A percentile compares a stretch with the other conserved stretches of the same genome.
These are phyloP conservation scores for Macrophya alboannulata DNA, from an alignment of 2,888 invertebrate genomes.

Conservation along the genomic window DNA sequence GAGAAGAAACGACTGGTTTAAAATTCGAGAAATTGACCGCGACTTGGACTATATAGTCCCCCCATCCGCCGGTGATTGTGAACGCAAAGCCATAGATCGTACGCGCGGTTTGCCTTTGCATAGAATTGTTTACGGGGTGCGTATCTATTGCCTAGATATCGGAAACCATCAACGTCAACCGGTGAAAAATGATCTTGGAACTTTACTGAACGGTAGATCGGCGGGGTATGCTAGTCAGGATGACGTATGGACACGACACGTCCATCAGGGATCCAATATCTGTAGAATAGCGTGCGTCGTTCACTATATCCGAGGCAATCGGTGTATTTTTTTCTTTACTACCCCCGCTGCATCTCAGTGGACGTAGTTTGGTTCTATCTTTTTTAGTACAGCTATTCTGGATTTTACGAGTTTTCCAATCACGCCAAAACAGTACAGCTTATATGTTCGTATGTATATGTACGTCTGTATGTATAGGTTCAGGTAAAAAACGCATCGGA, in stretches of 20 bases:
- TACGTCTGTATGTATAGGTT: too few relatives aligned
- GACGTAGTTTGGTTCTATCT: conserved; percentile 5
- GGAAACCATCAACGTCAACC: conserved; percentile 48
- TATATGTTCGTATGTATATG: neutral
- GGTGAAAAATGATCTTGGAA: conserved; percentile 51
- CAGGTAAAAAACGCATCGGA: neutral
- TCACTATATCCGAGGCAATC: conserved; percentile 19
- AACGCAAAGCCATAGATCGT: conserved; percentile 22
- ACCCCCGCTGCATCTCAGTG: conserved; percentile 47
- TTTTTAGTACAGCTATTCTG: conserved; percentile 41
- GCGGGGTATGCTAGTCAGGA: neutral
- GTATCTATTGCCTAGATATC: conserved; percentile 41
- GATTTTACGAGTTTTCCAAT: conserved; percentile 53
- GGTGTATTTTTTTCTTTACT: conserved; percentile 27
- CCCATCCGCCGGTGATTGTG: conserved; percentile 11
- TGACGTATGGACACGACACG: conserved; percentile 48
- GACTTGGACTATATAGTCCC: neutral
- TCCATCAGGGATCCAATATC: conserved; percentile 50
- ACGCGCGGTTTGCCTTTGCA: conserved; percentile 19
- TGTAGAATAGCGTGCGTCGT: conserved; percentile 41
- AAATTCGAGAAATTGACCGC: conserved; percentile 13
- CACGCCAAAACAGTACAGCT: conserved; percentile 15
- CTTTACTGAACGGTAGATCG: conserved; percentile 26
- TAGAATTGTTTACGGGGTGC: conserved; percentile 30
- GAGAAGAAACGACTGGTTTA: neutral